Base-by-base conservation (phyloP, 2,797 vertebrate genomes). In the Microctenopoma steveboyesi region DNA sequence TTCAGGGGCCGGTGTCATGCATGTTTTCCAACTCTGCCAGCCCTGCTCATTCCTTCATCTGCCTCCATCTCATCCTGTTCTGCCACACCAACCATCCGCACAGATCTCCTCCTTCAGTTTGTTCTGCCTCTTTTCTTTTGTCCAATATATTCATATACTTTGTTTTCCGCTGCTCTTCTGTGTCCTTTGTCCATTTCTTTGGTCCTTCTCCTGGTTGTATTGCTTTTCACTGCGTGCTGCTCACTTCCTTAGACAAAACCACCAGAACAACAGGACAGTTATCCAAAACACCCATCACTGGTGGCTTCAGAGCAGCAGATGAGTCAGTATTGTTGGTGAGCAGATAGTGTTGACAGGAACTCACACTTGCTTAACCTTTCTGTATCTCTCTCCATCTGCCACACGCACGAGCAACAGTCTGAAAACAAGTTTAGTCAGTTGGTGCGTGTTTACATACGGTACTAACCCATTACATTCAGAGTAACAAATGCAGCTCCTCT, bases 321-420 rank as follows among this genome's bases (percentile, higher is more conserved):
- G 69, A 78, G 48, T 77, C 81, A 79, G 50, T 56, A 18, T 2
- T 45, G 43, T n/a, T n/a, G 46, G 57, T 43, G 43, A 52, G 55
- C 66, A 33, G 62, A 64, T 6, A 18, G 49, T 40, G 58, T 45
- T 53, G 43, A 69, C 70, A 78, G 71, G 77, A 81, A 83, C 66
- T 71, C 66, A 60, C 66, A 58, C 59, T 49, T 58, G 37, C 43
- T 54, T 54, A 45, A 64, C 58, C 64, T 68, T 54, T 39, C 47
- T 64, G 25, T 16, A 11, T 11, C 30, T 56, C 22, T 50, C 42
- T 40, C 69, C 70, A 73, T 77, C 73, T 79, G 66, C 67, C 54
- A 64, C 69, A 71, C 42, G 16, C 53, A 53, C 60, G 52, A 22
- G 28, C 27, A 73, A 59, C 59, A 65, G 65, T 33, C 13, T 60